These are phyloP conservation scores for Yponomeuta malinellus DNA, from an alignment of 2,888 invertebrate genomes.

Conservation along the genomic window DNA sequence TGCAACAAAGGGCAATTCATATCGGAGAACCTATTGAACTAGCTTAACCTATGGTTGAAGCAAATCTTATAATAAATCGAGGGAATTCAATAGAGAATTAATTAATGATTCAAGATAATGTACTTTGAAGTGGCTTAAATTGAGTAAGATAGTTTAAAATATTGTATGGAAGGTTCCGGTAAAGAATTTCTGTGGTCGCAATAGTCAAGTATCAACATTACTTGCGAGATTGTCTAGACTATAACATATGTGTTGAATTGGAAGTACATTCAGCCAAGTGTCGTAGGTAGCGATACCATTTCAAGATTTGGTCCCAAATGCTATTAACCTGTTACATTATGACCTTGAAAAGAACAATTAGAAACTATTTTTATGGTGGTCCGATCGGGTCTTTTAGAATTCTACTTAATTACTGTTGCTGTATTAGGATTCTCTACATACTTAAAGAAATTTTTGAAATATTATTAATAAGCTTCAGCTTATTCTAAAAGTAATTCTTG, in stretches of 20 bases:
- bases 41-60: neutral
- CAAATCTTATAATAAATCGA: neutral
- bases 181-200: neutral
- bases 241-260: constrained; percentile 45
- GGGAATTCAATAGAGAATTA: neutral
- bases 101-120: neutral
- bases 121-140: neutral
- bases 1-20: neutral
- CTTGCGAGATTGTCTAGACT: constrained; percentile 22
- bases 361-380: too few species aligned
- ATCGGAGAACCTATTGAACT: neutral
- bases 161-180: neutral
- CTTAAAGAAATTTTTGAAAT: too few species aligned
- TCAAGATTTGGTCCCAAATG: constrained; percentile 21
- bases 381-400: too few species aligned
- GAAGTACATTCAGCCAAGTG: constrained; percentile 41
- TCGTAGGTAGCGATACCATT: constrained; percentile 42
- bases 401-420: too few species aligned
- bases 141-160: neutral
- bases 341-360: too few species aligned
- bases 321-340: too few species aligned
- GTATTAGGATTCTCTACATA: too few species aligned
- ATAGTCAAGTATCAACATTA: constrained; percentile 33
- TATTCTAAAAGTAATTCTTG: constrained; percentile 2
- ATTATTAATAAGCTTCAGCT: too few species aligned